phyloP scores from a whole-genome alignment of 2,797 vertebrate genomes.

The Amphiprion clarkii region DNA sequence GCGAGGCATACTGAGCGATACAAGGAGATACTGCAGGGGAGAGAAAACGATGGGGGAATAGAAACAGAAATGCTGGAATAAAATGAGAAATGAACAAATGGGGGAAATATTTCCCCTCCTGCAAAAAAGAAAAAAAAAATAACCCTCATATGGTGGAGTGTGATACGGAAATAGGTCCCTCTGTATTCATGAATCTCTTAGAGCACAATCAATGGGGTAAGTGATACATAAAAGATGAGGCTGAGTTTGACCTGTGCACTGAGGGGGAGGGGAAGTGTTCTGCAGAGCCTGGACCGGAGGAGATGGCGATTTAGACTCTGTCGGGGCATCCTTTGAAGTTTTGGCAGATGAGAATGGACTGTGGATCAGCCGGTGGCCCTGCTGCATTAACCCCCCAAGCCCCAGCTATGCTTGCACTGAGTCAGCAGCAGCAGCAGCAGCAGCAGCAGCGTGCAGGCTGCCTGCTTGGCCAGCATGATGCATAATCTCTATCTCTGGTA shows the following conservation, averaged over 20 bases:
- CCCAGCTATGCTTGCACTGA: slow-evolving; percentile 64
- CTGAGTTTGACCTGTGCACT: slow-evolving; percentile 67
- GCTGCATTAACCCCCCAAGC: slow-evolving; percentile 71
- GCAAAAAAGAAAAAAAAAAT: slow-evolving; percentile 12
- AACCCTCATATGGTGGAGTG: slow-evolving; percentile 44
- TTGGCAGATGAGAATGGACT: slow-evolving; percentile 70
- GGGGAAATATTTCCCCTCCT: slow-evolving; percentile 11
- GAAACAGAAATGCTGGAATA: slow-evolving; percentile 15
- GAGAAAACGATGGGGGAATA: slow-evolving; percentile 5
- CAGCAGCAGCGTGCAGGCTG: slow-evolving; percentile 36
- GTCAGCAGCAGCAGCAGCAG: slow-evolving; percentile 73
- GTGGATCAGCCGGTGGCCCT: slow-evolving; percentile 65
- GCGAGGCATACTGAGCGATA: slow-evolving; percentile 25
- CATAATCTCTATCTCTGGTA: slow-evolving; percentile 65
- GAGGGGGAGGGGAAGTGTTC: slow-evolving; percentile 42
- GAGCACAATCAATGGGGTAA: slow-evolving; percentile 72
- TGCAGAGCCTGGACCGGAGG: slow-evolving; percentile 52
- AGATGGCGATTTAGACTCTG: slow-evolving; percentile 68
- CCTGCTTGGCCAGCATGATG: slow-evolving; percentile 61
- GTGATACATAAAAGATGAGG: slow-evolving; percentile 80
- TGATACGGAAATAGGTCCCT: slow-evolving; percentile 66
- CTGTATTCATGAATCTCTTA: slow-evolving; percentile 70
- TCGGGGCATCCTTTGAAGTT: slow-evolving; percentile 77
- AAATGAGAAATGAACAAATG: slow-evolving; percentile 27
- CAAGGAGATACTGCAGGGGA: not conserved